phyloP scores from a whole-genome alignment of 2,888 invertebrate genomes.

The Epinotia demarniana region DNA sequence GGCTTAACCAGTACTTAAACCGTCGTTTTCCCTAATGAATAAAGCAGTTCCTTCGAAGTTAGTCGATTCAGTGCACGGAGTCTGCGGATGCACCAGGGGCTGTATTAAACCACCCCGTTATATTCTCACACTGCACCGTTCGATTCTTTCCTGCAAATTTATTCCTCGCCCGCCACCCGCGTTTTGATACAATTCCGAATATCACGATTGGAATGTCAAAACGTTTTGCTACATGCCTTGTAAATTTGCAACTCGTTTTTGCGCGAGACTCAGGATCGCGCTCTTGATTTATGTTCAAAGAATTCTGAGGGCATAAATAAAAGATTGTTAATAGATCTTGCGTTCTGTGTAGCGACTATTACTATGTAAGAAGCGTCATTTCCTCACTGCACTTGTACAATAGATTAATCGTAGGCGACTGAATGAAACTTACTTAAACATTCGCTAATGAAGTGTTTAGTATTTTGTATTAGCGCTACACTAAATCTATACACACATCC shows the following conservation, averaged over 20 bases:
- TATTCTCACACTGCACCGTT: slow-evolving; percentile 46
- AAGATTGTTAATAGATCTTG: slow-evolving; percentile 21
- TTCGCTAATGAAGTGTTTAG: not conserved
- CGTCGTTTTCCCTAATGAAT: slow-evolving; percentile 44
- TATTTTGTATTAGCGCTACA: no score
- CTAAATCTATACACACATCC: not conserved
- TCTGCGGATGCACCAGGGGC: slow-evolving; percentile 44
- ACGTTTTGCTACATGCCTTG: slow-evolving; percentile 43
- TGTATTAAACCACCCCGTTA: slow-evolving; percentile 42
- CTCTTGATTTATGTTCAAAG: slow-evolving; percentile 42
- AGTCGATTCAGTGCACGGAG: slow-evolving; percentile 44
- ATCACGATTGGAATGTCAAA: slow-evolving; percentile 46
- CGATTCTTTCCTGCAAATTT: slow-evolving; percentile 49
- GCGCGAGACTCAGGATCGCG: slow-evolving; percentile 2
- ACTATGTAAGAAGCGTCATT: not conserved
- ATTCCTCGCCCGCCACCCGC: slow-evolving; percentile 49
- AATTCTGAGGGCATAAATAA: slow-evolving; percentile 33
- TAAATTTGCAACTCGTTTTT: slow-evolving; percentile 40
- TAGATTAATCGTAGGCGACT: not conserved
- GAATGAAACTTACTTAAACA: not conserved
- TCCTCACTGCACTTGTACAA: not conserved
- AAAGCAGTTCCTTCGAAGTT: slow-evolving; percentile 45
- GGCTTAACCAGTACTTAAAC: slow-evolving; percentile 34
- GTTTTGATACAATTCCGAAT: slow-evolving; percentile 54
- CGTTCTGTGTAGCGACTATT: not conserved